Evolutionary conservation across 2,797 vertebrate genomes (phyloP), one percentile per base, ranked within the genome.

Genomic region (Helostoma temminkii): DNA sequence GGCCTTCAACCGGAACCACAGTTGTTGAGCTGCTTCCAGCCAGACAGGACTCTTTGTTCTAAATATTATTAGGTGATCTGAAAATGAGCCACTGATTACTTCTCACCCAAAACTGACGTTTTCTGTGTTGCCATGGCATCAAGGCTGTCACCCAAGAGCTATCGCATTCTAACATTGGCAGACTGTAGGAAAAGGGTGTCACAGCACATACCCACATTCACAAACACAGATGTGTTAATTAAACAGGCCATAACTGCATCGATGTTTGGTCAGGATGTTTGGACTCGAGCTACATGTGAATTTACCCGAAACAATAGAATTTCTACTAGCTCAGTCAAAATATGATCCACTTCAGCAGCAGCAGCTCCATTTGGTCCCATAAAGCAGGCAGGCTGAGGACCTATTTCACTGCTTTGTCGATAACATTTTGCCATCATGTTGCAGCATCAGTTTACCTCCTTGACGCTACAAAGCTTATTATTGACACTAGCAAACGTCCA

Each of bases 121-220:
- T 88, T 62, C 80, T 68, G 81, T 81, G 91, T 92, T 92, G 91
- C 90, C 90, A 92, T 93, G 90, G 88, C 81, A 84, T 88, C 88
- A 21, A 83, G 85, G 80, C 86, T 91, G 89, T 91, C 88, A 90
- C 88, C 91, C 84, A 78, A 80, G 78, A 87, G 83, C 89, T 90
- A 89, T 83, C 64, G 46, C 80, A 19, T 72, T 87, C 80, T 80
- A 85, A 84, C 80, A 79, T 65, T 75, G 85, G 82, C 91, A 88
- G 85, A 72, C 69, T 74, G 71, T 68, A 57, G 75, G 63, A 53
- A 77, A 82, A 73, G 60, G 72, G 80, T 81, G 71, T 87, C 86
- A 83, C 67, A 75, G 72, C 80, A 67, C 79, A 84, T 76, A 79
- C 55, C 56, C 78, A 76, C 82, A 63, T 76, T 63, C 73, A 86